phyloP scores from a whole-genome alignment of 2,888 invertebrate species.

The Julus scanicus region DNA sequence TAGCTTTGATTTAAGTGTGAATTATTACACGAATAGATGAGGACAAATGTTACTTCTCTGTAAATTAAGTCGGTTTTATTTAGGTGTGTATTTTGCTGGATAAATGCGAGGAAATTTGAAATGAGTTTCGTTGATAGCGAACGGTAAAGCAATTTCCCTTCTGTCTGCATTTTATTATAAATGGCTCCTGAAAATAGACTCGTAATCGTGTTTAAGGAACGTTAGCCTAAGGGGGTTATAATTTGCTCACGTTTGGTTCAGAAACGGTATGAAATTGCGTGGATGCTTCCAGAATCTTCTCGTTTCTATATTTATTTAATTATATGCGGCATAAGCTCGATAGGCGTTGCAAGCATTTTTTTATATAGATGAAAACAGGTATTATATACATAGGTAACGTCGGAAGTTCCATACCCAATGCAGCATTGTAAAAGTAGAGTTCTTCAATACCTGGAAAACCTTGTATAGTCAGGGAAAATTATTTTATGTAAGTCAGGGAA shows the following conservation, averaged over 20 bases:
- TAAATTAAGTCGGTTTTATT: not conserved
- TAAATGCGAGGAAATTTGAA: slow-evolving; percentile 38
- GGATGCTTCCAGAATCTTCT: slow-evolving; percentile 6
- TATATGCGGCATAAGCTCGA: slow-evolving; percentile 25
- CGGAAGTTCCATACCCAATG: not conserved
- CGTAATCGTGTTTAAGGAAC: slow-evolving; percentile 37
- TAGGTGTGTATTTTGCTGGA: not conserved
- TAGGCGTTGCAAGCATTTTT: not conserved
- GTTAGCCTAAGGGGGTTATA: slow-evolving; percentile 41
- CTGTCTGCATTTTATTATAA: slow-evolving; percentile 47
- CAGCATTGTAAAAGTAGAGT: too few relatives aligned
- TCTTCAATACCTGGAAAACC: too few relatives aligned
- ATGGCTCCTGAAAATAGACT: slow-evolving; percentile 44
- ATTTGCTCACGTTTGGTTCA: slow-evolving; percentile 9
- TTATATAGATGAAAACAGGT: not conserved
- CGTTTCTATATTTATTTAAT: slow-evolving; percentile 25
- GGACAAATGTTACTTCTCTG: not conserved
- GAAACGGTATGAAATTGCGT: slow-evolving; percentile 15
- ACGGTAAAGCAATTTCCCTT: slow-evolving; percentile 43
- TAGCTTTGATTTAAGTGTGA: not conserved
- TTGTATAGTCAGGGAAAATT: too few relatives aligned
- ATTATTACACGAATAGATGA: not conserved
- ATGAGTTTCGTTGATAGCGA: slow-evolving; percentile 23
- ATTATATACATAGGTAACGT: not conserved
- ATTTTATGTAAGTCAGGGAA: too few relatives aligned